phyloP scores from a whole-genome alignment of 2,888 invertebrate species.

The Nysson spinosus region DNA sequence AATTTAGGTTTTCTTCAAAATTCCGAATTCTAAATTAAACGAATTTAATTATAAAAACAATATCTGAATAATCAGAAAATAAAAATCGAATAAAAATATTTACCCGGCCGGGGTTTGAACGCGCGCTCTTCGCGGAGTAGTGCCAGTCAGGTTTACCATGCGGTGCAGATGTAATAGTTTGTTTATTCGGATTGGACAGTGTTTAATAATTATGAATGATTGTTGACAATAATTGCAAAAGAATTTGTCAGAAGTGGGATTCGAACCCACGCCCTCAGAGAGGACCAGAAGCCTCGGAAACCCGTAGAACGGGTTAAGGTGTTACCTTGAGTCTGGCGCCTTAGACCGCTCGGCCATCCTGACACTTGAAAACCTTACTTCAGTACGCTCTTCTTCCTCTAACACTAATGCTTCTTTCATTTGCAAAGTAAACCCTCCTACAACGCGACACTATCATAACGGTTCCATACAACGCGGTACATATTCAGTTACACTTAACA shows the following conservation, averaged over 20 bases:
- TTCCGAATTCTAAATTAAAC: no score
- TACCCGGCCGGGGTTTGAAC: constrained; percentile 13
- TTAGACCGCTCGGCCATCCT: constrained; percentile 82
- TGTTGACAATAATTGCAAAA: neutral
- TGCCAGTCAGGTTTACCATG: no score
- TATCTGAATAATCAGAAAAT: neutral
- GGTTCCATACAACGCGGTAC: no score
- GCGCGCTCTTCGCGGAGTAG: no score
- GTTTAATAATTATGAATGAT: neutral
- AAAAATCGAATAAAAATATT: constrained; percentile 3
- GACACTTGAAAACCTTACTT: no score
- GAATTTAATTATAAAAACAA: neutral
- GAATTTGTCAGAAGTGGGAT: constrained; percentile 79
- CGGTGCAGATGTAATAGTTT: neutral
- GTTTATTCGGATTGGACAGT: neutral
- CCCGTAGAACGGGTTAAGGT: constrained; percentile 54
- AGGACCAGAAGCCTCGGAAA: constrained; percentile 76
- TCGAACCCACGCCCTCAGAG: constrained; percentile 82
- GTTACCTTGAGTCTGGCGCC: constrained; percentile 82
- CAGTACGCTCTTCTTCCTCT: no score
- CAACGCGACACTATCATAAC: no score
- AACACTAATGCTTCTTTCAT: no score
- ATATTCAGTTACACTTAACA: no score
- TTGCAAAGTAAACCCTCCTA: no score
- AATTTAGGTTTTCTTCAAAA: no score